Evolutionary conservation across 2,113 vertebrate genomes (phyloP).

Genomic region (Nothobranchius kuhntae): DNA sequence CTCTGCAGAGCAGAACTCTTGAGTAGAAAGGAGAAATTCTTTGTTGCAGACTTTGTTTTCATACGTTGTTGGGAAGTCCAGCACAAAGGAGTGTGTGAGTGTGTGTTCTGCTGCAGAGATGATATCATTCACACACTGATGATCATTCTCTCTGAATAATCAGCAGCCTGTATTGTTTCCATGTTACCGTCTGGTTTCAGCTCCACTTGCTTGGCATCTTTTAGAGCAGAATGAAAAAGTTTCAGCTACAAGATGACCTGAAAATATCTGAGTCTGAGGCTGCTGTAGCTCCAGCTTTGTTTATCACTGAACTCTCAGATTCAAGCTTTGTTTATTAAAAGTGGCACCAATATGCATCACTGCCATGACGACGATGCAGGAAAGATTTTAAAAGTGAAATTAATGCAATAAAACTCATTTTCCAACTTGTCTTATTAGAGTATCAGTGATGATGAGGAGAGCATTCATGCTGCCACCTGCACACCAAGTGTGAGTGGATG

Average conservation of each 20-base stretch:
- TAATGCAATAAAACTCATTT: not conserved
- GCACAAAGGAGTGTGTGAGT: not conserved
- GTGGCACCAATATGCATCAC: not conserved
- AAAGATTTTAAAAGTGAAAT: not conserved
- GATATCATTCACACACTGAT: not conserved
- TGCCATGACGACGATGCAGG: not conserved
- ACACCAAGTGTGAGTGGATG: not conserved
- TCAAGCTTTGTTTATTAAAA: not conserved
- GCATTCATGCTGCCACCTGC: not conserved
- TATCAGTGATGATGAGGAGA: not conserved
- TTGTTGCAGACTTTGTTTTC: not conserved
- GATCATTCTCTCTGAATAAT: not conserved
- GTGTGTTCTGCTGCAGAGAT: not conserved
- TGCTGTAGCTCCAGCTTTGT: not conserved
- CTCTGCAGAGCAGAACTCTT: not conserved
- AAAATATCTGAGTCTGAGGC: no score
- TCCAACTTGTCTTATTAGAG: not conserved
- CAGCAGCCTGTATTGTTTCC: not conserved
- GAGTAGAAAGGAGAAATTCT: not conserved
- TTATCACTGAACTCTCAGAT: not conserved
- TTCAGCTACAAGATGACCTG: no score
- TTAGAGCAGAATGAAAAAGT: not conserved
- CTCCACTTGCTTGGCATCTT: not conserved
- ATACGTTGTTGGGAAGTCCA: not conserved
- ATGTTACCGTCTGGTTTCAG: not conserved